Conservation (phyloP, 2,888 invertebrate genomes). For the Resseliella maxima region DNA sequence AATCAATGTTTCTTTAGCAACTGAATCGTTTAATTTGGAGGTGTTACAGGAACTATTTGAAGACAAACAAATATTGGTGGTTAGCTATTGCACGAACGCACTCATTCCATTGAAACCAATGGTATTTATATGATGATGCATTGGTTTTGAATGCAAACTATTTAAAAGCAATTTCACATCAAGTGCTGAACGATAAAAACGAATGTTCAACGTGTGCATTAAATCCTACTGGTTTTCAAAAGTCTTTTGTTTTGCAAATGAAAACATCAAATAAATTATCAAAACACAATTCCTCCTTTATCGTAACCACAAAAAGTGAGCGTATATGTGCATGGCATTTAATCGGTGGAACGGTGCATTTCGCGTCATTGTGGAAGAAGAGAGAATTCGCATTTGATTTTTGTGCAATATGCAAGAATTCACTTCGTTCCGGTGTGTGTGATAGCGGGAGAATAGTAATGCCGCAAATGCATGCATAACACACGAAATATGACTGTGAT, state of each 20-base stretch:
- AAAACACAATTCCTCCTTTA: constrained; percentile 47
- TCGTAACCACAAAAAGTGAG: background rate
- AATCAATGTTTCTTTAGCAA: background rate
- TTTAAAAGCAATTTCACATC: constrained; percentile 27
- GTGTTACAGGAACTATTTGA: background rate
- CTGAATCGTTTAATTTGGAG: background rate
- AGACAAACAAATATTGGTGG: constrained; percentile 15
- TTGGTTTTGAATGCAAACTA: constrained; percentile 24
- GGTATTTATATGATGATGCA: constrained; percentile 22
- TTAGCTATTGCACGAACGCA: background rate
- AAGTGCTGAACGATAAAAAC: constrained; percentile 37
- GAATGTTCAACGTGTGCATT: constrained; percentile 33
- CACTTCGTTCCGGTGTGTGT: constrained; percentile 33
- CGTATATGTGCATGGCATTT: background rate
- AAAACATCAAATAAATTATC: constrained; percentile 53
- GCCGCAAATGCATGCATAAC: constrained; percentile 40
- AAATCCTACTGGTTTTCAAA: constrained; percentile 31
- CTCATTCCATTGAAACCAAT: background rate
- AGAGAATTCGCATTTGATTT: background rate
- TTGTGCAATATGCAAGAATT: constrained; percentile 39
- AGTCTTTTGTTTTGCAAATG: constrained; percentile 40
- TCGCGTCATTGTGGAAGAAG: background rate
- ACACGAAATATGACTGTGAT: constrained; percentile 44
- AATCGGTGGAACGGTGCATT: background rate
- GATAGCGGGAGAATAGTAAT: background rate